Percentiles rank a stretch among this genome's conserved stretches.
Conservation (phyloP, 2,888 invertebrate genomes). For the Xylophagus ater region DNA sequence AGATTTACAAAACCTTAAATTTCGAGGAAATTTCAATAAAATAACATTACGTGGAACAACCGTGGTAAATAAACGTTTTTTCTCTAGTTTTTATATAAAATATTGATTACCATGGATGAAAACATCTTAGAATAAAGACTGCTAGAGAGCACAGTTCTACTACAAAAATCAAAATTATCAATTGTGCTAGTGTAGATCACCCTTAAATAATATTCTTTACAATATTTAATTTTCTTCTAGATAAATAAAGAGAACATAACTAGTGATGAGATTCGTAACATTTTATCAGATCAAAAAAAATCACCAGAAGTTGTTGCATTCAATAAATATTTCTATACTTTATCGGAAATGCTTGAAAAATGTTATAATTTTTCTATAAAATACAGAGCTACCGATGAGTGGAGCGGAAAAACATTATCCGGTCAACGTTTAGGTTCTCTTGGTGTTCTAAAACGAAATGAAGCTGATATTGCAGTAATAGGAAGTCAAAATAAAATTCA, state of each 20-base stretch:
- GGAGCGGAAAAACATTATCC: conserved; percentile 28
- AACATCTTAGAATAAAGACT: neutral
- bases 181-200: too few species aligned
- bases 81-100: too few species aligned
- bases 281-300: conserved; percentile 23
- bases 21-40: conserved; percentile 27
- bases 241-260: conserved; percentile 31
- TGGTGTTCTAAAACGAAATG: conserved; percentile 31
- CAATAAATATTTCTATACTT: conserved; percentile 30
- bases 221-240: too few species aligned
- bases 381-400: conserved; percentile 33
- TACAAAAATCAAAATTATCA: too few species aligned
- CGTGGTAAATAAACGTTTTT: conserved; percentile 26
- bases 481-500: conserved; percentile 32
- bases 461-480: conserved; percentile 33
- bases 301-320: conserved; percentile 30
- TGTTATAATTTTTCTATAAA: conserved; percentile 31
- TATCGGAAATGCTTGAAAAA: conserved; percentile 26
- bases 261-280: conserved; percentile 24
- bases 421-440: conserved; percentile 31
- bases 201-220: too few species aligned
- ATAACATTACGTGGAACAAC: conserved; percentile 28
- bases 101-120: neutral
- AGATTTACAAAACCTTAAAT: conserved; percentile 24
- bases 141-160: too few species aligned